These are phyloP conservation scores for Drosophila erecta DNA, from an alignment of 1,140 invertebrate genomes.

Conservation along the genomic window DNA sequence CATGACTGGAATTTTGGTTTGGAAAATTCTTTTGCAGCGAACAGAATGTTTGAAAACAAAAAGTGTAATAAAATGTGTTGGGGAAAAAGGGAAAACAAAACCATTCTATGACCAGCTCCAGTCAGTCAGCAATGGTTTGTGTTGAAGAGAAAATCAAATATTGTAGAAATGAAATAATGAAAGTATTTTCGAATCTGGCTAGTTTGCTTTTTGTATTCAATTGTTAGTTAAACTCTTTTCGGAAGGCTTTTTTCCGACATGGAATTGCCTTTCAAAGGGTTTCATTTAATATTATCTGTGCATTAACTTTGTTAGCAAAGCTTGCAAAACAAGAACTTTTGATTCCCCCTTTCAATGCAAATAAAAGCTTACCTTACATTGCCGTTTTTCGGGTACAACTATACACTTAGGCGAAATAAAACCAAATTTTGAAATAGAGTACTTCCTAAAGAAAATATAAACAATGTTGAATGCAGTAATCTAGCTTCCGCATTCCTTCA, in stretches of 20 bases:
- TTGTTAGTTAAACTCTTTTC: slow-evolving; percentile 48
- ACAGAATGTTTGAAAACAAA: slow-evolving; percentile 12
- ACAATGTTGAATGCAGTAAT: slow-evolving; percentile 21
- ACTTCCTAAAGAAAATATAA: too few relatives aligned
- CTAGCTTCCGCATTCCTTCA: slow-evolving; percentile 51
- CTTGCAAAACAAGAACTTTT: neutral
- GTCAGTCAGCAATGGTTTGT: slow-evolving; percentile 29
- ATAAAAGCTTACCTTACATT: neutral
- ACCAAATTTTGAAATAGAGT: too few relatives aligned
- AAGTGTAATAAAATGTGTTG: slow-evolving; percentile 10
- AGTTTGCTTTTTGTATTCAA: slow-evolving; percentile 22
- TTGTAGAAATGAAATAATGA: slow-evolving; percentile 59
- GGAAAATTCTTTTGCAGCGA: slow-evolving; percentile 20
- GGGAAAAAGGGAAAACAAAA: slow-evolving; percentile 37
- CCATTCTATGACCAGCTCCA: slow-evolving; percentile 37
- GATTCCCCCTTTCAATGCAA: neutral
- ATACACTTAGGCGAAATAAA: neutral
- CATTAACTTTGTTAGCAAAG: neutral
- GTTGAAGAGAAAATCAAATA: slow-evolving; percentile 58
- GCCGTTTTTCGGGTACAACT: neutral
- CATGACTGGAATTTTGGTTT: slow-evolving; percentile 31
- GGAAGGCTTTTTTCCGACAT: neutral
- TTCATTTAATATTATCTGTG: neutral
- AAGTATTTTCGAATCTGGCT: slow-evolving; percentile 42
- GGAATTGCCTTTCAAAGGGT: slow-evolving; percentile 44